Evolutionary conservation across 2,888 invertebrate species (phyloP).

Genomic region (Nipponacmea schrenckii): DNA sequence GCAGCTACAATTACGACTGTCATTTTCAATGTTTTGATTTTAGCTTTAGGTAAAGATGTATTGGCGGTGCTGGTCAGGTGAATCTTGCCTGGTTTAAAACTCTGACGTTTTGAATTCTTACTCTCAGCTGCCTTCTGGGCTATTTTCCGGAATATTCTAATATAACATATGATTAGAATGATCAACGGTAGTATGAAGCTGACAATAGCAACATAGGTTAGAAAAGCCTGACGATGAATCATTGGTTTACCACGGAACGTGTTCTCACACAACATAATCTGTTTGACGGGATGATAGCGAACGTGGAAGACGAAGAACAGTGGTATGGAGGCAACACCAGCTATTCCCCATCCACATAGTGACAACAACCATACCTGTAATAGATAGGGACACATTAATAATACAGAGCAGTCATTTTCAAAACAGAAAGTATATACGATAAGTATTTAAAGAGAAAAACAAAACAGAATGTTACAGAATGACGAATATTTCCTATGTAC

Average conservation of each 20-base stretch:
- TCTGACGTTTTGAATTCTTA: constrained; percentile 39
- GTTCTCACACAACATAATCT: constrained; percentile 57
- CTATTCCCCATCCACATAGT: constrained; percentile 53
- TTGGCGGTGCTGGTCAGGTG: constrained; percentile 61
- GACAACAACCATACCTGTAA: constrained; percentile 55
- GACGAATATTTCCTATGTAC: no score
- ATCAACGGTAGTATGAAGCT: constrained; percentile 62
- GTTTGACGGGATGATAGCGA: constrained; percentile 36
- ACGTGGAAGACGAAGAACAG: constrained; percentile 58
- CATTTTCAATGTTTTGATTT: constrained; percentile 67
- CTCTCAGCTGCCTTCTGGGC: constrained; percentile 58
- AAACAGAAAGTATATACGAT: no score
- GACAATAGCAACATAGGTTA: constrained; percentile 54
- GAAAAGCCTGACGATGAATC: constrained; percentile 57
- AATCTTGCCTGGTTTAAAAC: constrained; percentile 58
- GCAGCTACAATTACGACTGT: constrained; percentile 64
- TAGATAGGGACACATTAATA: not conserved
- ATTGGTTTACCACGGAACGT: constrained; percentile 54
- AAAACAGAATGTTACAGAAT: no score
- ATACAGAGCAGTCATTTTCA: no score
- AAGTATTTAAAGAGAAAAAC: no score
- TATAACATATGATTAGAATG: constrained; percentile 60
- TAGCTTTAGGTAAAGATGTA: constrained; percentile 64
- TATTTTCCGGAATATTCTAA: constrained; percentile 64
- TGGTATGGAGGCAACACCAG: constrained; percentile 53